phyloP scores from a whole-genome alignment of 2,797 vertebrate genomes.

The Enteromius unitaeniatus region DNA sequence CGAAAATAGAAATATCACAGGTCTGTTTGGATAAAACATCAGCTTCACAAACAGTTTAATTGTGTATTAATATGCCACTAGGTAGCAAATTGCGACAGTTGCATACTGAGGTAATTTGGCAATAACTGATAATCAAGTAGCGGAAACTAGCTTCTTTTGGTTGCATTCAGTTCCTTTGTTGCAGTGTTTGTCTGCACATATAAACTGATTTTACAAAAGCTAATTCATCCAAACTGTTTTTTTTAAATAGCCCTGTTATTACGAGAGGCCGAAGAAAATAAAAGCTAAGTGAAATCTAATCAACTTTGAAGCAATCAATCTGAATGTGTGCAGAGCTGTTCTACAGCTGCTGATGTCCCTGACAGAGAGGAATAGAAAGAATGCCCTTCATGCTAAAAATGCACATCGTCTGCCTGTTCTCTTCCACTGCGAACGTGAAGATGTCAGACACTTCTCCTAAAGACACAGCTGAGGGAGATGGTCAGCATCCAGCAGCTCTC shows the following conservation, averaged over 20 bases:
- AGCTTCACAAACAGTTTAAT: not conserved
- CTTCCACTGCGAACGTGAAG: constrained; percentile 9
- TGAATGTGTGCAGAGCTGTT: constrained; percentile 24
- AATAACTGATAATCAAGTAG: constrained; percentile 3
- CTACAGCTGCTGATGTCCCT: constrained; percentile 20
- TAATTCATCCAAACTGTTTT: not conserved
- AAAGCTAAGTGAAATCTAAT: constrained; percentile 42
- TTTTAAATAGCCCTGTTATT: not conserved
- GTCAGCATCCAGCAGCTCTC: constrained; percentile 46
- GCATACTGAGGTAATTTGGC: not conserved
- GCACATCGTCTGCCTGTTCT: constrained; percentile 29
- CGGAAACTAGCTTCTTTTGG: not conserved
- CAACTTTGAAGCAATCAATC: constrained; percentile 25
- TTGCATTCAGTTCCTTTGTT: not conserved
- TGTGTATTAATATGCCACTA: not conserved
- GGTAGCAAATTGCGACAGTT: not conserved
- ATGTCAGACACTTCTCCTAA: constrained; percentile 25
- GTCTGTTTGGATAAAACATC: not conserved
- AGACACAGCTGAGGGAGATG: constrained; percentile 37
- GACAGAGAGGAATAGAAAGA: constrained; percentile 27
- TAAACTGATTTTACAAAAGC: constrained; percentile 10
- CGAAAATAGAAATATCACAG: not conserved
- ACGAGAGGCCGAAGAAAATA: not conserved
- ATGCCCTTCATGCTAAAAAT: constrained; percentile 36
- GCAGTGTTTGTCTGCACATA: not conserved